Evolutionary conservation across 2,797 vertebrate species (phyloP), one percentile per base, ranked within the genome.

Genomic region (Aratinga solstitialis): DNA sequence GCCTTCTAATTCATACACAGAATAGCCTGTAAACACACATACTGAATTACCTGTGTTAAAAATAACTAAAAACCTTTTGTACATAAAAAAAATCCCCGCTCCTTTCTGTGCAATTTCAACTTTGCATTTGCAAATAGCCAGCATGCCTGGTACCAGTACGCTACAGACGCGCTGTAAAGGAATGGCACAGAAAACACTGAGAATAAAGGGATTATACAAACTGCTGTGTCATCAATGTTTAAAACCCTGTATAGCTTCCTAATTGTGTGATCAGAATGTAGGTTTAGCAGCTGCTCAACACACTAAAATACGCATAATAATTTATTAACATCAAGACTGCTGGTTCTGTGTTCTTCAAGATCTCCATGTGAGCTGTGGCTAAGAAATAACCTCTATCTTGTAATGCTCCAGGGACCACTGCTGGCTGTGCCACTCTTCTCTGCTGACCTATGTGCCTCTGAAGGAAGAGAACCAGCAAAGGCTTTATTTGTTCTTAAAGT

Each of bases 141-240:
- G 27, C 8, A 2, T 3, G 30, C 10, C 38, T 2, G 4, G 43
- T 29, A 43, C 8, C 8, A 11, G 13, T 7, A 14, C 15, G 1
- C 30, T 29, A 9, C 1, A 32, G 32, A 24, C 0, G 24, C 40
- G 36, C 20, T 71, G n/a, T 27, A 66, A 61, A 51, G 36, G 66
- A 78, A 83, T 9, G 20, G 47, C 32, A 84, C 30, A 56, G 59
- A 56, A 88, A 77, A 61, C 21, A 42, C 9, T 5, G 32, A 47
- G 22, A 82, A 66, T 54, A 73, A 47, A 43, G 19, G 77, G 20
- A 19, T 40, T 10, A 26, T 18, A 42, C 34, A 65, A 61, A 72
- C 11, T 12, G 40, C 18, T 20, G 19, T 4, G 11, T 20, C 19
- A 34, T 6, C 1, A 0, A 0, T 13, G 50, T 36, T 65, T 61